Base-by-base conservation (phyloP, 2,113 vertebrate genomes). In the Atrichornis clamosus region DNA sequence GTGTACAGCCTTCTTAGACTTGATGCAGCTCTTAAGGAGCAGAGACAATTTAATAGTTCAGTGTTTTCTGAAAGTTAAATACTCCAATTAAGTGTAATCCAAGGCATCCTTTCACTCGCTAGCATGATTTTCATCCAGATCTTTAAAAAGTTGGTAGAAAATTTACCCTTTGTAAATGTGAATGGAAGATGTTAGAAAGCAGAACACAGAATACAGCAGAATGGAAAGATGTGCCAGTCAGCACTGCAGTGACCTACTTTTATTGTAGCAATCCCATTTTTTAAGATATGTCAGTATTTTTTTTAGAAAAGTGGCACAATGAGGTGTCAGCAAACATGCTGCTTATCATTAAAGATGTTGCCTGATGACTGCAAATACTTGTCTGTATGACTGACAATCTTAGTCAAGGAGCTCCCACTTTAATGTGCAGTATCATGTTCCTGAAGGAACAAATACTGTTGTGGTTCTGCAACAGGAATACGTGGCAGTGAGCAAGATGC, bases 171-270 rank as follows among this genome's bases (percentile, higher is more conserved):
- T 90, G 30, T 55, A 84, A 81, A 93, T 5, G 22, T 89, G 87
- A 53, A 96, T 80, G 88, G 76, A 94, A 52, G 52, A 91, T 30
- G 63, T 73, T 59, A 96, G 70, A 94, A 81, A 96, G 63, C 52
- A 95, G 92, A 97, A 96, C 15, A 26, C 49, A 80, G 64, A 83
- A 88, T 21, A 59, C 52, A 94, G 62, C n/a, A 83, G 76, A 95
- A 89, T 49, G 68, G 39, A 85, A 80, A 95, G 93, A 94, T 7
- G 5, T 90, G 79, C 55, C 50, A 96, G 86, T 98, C 97, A 98
- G 98, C 97, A 97, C 70, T 69, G 69, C 52, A 35, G 80, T 98
- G 97, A 98, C 97, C 97, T 98, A 98, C 84, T 98, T 98, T 93
- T 94, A 92, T 87, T 88, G 59, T 60, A 96, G 68, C 83, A 96